Percentiles rank a stretch among this genome's conserved stretches.
Conservation (phyloP, 2,888 invertebrate species). For the Pomacea canaliculata region DNA sequence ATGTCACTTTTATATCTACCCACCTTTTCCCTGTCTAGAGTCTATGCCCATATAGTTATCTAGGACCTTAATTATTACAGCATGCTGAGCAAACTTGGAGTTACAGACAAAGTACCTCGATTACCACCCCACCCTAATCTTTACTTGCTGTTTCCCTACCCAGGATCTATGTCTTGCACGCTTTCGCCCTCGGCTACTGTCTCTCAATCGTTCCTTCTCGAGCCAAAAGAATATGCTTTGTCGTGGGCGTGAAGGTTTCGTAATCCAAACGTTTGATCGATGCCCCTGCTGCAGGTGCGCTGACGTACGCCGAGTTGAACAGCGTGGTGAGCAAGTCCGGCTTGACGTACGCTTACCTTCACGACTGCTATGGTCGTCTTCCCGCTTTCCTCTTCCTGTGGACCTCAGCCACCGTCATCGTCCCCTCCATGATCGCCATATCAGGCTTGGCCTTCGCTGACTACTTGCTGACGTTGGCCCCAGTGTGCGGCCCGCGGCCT, state of each 20-base stretch:
- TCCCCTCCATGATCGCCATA: neutral
- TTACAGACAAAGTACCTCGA: too few species aligned
- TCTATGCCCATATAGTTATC: too few species aligned
- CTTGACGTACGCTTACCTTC: neutral
- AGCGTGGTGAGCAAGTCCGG: neutral
- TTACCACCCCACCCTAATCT: too few species aligned
- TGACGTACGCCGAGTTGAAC: neutral
- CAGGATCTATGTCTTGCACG: too few species aligned
- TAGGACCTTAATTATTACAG: too few species aligned
- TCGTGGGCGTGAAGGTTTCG: neutral
- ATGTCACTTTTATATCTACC: too few species aligned
- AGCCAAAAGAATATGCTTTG: neutral
- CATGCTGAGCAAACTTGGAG: too few species aligned
- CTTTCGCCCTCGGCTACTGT: too few species aligned
- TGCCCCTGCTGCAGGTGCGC: neutral
- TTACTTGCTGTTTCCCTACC: too few species aligned
- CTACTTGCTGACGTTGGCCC: neutral
- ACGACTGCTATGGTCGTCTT: neutral
- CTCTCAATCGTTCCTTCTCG: too few species aligned
- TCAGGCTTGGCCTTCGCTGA: neutral
- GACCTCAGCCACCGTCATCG: neutral
- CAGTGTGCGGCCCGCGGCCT: neutral
- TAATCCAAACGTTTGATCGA: neutral
- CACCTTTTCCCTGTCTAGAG: too few species aligned
- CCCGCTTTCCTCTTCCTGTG: constrained; percentile 1